These are phyloP conservation scores for Argopecten irradians DNA, from an alignment of 1,140 invertebrate species.

Conservation along the genomic window DNA sequence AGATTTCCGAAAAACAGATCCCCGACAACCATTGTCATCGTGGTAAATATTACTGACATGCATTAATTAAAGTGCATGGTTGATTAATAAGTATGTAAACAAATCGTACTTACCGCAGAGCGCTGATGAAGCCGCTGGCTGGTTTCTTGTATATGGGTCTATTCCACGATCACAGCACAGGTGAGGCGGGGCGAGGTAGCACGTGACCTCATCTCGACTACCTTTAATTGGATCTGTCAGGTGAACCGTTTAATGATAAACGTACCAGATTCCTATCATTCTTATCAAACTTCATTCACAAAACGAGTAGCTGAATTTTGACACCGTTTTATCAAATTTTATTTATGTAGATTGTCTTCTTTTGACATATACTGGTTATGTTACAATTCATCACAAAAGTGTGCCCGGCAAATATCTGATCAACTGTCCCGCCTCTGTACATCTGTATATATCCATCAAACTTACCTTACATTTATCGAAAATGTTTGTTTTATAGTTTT, in stretches of 20 bases:
- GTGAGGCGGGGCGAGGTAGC: not conserved
- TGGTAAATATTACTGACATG: not conserved
- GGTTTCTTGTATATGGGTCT: not conserved
- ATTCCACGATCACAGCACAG: not conserved
- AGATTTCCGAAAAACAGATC: not conserved
- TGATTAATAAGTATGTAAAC: not conserved
- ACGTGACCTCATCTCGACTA: not conserved
- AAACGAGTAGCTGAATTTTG: not conserved
- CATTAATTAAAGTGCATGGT: not conserved
- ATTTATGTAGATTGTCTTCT: not conserved
- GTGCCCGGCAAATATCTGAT: not conserved
- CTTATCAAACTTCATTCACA: not conserved
- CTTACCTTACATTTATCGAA: too few species aligned
- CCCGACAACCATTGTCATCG: not conserved
- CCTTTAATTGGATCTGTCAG: not conserved
- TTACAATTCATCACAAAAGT: not conserved
- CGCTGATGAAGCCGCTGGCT: not conserved
- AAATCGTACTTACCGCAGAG: not conserved
- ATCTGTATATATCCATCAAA: too few species aligned
- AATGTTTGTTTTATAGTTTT: too few species aligned
- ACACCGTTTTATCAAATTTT: not conserved
- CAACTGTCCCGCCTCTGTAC: too few species aligned
- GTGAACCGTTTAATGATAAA: conserved; percentile 22
- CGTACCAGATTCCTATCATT: conserved; percentile 12
- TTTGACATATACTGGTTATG: not conserved